These are phyloP conservation scores for Eremophila alpestris DNA, from an alignment of 2,797 vertebrate species.

Conservation along the genomic window DNA sequence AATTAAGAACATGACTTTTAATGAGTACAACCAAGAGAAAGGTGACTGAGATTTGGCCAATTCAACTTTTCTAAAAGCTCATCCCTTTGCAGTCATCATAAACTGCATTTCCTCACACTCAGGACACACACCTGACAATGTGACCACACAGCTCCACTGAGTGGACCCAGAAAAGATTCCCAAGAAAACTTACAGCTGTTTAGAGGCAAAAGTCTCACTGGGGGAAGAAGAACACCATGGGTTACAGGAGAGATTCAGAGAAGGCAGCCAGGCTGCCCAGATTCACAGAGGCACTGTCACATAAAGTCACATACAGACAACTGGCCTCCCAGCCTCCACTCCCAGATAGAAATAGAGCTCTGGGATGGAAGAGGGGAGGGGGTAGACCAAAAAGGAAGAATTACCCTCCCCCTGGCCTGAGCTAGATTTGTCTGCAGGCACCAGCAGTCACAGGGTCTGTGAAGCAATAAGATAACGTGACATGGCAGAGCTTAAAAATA, in stretches of 20 bases:
- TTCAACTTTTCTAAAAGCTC: not conserved
- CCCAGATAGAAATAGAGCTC: not conserved
- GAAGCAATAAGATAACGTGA: slow-evolving; percentile 40
- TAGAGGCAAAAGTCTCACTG: not conserved
- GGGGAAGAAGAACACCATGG: rapidly evolving
- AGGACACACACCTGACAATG: not conserved
- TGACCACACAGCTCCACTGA: not conserved
- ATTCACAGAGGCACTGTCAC: not conserved
- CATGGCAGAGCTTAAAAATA: slow-evolving; percentile 49
- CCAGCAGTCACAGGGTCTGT: not conserved
- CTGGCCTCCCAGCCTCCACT: not conserved
- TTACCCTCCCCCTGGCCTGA: not conserved
- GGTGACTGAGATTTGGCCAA: not conserved
- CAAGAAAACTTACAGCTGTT: not conserved
- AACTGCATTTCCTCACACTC: not conserved
- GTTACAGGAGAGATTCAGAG: not conserved
- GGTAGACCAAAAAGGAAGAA: not conserved
- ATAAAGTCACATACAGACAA: not conserved
- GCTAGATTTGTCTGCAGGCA: not conserved
- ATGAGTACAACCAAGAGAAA: not conserved
- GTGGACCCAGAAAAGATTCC: not conserved
- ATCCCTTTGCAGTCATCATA: not conserved
- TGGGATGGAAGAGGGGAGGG: not conserved
- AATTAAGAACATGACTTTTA: slow-evolving; percentile 13
- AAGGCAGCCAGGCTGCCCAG: not conserved